These are phyloP conservation scores for Drosophila pegasa DNA, from an alignment of 2,888 invertebrate genomes.

Conservation along the genomic window DNA sequence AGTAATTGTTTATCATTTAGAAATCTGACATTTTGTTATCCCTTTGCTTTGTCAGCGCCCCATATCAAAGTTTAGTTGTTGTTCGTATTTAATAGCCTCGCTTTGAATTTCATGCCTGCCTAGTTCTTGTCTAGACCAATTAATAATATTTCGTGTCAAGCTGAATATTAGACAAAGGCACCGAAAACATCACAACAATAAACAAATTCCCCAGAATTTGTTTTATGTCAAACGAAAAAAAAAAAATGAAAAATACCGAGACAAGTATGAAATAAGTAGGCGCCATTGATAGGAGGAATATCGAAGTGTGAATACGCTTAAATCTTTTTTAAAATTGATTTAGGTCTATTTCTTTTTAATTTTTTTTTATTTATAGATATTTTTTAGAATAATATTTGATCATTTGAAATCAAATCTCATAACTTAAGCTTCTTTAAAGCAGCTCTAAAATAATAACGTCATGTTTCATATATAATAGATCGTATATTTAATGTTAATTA, in stretches of 20 bases:
- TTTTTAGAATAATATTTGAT: too few species aligned
- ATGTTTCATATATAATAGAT: too few species aligned
- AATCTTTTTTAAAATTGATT: too few species aligned
- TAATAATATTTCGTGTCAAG: conserved; percentile 76
- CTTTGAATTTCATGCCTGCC: conserved; percentile 36
- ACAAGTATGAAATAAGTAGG: neutral
- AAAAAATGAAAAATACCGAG: conserved; percentile 7
- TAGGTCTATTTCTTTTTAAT: too few species aligned
- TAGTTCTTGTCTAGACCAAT: conserved; percentile 68
- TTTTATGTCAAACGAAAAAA: conserved; percentile 19
- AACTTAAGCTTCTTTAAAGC: neutral
- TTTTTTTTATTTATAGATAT: too few species aligned
- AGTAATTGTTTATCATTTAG: conserved; percentile 1
- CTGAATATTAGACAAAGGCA: conserved; percentile 55
- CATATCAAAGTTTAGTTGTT: conserved; percentile 21
- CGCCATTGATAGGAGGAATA: neutral
- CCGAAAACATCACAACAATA: conserved; percentile 44
- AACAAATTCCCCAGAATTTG: conserved; percentile 48
- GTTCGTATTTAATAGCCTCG: conserved; percentile 25
- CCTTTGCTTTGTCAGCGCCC: neutral
- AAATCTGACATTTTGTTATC: neutral
- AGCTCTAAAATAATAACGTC: too few species aligned
- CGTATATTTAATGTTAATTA: too few species aligned
- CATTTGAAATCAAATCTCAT: too few species aligned
- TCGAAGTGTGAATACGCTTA: conserved; percentile 11